These are phyloP conservation scores for Mycetomoellerius zeteki DNA, from an alignment of 1,140 invertebrate species.

Conservation along the genomic window DNA sequence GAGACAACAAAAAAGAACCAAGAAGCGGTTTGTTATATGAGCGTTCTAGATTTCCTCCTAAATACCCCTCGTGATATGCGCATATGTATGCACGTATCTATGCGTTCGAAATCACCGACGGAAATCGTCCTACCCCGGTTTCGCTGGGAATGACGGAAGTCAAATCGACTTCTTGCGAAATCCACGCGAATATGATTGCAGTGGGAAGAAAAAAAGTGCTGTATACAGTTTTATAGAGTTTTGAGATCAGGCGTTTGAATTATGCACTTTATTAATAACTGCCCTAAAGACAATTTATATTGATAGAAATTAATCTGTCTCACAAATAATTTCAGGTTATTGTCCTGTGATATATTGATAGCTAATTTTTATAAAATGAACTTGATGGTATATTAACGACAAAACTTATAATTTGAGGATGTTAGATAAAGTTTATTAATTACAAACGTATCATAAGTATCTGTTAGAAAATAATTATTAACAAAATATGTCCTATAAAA, in stretches of 20 bases:
- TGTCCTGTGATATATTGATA: neutral
- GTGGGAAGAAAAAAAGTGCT: constrained; percentile 42
- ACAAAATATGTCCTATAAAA: neutral
- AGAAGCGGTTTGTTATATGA: constrained; percentile 60
- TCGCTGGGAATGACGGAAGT: constrained; percentile 56
- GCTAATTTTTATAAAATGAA: constrained; percentile 6
- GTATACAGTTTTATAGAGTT: neutral
- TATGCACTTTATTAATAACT: neutral
- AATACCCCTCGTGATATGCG: constrained; percentile 34
- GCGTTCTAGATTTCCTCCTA: constrained; percentile 61
- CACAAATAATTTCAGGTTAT: neutral
- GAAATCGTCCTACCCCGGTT: constrained; percentile 55
- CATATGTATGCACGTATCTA: neutral
- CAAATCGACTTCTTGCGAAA: constrained; percentile 34
- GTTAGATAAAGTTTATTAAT: neutral
- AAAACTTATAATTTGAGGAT: neutral
- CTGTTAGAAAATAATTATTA: neutral
- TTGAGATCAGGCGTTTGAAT: neutral
- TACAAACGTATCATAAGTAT: neutral
- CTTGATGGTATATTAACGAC: neutral
- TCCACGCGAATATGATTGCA: constrained; percentile 25
- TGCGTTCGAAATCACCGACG: constrained; percentile 46
- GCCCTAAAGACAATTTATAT: neutral
- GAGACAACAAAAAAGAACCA: constrained; percentile 55
- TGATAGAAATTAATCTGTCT: neutral